These are phyloP conservation scores for Lipophrys pholis DNA, from an alignment of 2,113 vertebrate genomes.

Conservation along the genomic window DNA sequence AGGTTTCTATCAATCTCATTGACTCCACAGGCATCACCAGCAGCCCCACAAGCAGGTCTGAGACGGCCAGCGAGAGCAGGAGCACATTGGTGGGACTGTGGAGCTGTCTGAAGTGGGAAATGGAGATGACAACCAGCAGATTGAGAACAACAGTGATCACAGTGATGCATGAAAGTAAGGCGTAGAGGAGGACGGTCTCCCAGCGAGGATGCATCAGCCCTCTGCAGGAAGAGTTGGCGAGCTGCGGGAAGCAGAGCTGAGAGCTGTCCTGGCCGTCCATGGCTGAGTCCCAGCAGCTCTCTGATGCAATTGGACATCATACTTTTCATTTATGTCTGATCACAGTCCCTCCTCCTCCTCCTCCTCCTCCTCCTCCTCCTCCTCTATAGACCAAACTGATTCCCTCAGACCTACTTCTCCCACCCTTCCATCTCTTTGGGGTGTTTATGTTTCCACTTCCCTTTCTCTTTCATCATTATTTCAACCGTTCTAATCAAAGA, in stretches of 20 bases:
- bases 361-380: not conserved
- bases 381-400: not conserved
- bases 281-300: slow-evolving; percentile 5
- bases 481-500: no score
- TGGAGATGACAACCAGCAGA: slow-evolving; percentile 66
- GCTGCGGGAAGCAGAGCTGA: slow-evolving; percentile 59
- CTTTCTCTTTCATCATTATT: not conserved
- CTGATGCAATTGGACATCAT: not conserved
- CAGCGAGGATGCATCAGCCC: not conserved
- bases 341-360: not conserved
- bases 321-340: no score
- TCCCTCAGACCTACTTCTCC: not conserved
- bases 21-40: slow-evolving; percentile 87
- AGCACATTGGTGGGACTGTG: slow-evolving; percentile 79
- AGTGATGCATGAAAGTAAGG: slow-evolving; percentile 33
- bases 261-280: slow-evolving; percentile 22
- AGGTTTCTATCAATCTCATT: slow-evolving; percentile 50
- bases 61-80: slow-evolving; percentile 77
- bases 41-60: slow-evolving; percentile 73
- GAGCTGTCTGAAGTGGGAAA: slow-evolving; percentile 78
- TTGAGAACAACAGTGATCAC: slow-evolving; percentile 58
- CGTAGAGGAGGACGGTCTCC: slow-evolving; percentile 44
- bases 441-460: not conserved
- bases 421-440: not conserved
- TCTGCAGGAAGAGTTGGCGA: slow-evolving; percentile 53